Base-by-base conservation (phyloP, 2,888 invertebrate species). In the Chesias legatella region DNA sequence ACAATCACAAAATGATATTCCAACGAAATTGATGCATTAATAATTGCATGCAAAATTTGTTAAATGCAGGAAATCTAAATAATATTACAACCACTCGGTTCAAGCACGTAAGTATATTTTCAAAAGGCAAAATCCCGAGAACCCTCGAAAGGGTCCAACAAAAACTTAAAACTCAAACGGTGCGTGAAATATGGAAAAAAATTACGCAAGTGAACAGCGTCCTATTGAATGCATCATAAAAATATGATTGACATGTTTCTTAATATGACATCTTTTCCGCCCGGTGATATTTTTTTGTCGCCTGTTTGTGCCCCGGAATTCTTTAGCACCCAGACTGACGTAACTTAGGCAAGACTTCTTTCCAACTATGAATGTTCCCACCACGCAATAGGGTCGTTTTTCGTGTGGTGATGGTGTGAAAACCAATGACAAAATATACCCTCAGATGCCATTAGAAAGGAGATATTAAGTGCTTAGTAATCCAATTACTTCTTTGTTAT, bases 211-310 rank as follows among this genome's bases (percentile, higher is more conserved):
- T 80, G 82, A 83, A 82, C 83, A 83, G 78, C 74, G 56, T 68
- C 30, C 62, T 71, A 77, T 78, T 81, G 68, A 83, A 79, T 78
- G 67, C 79, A 71, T 84, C 83, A 86, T 85, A 86, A 84, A 86
- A 88, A 83, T 86, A 86, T 88, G 86, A 88, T 88, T 85, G 88
- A 86, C 88, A 83, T 83, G 78, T 88, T 88, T 78, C 78, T 84
- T 88, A 88, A 88, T 86, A 86, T 88, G 88, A 88, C 88, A 88
- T 86, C 78, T 82, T 78, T 79, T 78, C 65, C 67, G 75, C 67
- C 75, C 85, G 81, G 84, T 85, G 88, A 85, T 88, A 84, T 86
- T 88, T 88, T 88, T 86, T 86, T 85, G 84, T 84, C 85, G 77
- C 79, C 65, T 60, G 64, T 62, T 67, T 68, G 56, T 70, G 65